These are phyloP conservation scores for Cladopsammia gracilis DNA, from an alignment of 64 coral and sea anemone genomes.

Conservation along the genomic window DNA sequence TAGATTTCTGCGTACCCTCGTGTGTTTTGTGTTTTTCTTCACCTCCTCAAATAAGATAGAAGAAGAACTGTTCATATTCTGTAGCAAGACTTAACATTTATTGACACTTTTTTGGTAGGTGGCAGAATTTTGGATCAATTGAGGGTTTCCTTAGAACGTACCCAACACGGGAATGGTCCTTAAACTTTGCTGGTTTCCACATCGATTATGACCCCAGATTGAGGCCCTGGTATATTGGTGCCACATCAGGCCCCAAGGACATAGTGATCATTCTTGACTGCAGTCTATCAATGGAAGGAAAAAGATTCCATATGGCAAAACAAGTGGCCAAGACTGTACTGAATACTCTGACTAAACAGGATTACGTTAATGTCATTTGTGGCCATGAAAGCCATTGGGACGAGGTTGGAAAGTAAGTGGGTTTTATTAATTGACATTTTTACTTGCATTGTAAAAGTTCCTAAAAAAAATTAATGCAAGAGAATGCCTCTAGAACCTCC, in stretches of 20 bases:
- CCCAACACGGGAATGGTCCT: slow-evolving; percentile 91
- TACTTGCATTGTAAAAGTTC: too few relatives aligned
- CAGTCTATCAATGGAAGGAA: slow-evolving; percentile 94
- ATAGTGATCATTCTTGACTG: slow-evolving; percentile 96
- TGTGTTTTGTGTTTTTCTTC: too few relatives aligned
- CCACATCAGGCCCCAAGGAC: slow-evolving; percentile 97
- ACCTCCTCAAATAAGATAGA: too few relatives aligned
- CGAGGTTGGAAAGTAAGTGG: slow-evolving; percentile 98
- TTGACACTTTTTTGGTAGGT: slow-evolving; percentile 48
- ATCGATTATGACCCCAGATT: slow-evolving; percentile 97
- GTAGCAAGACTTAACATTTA: not conserved
- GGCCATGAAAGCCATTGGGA: slow-evolving; percentile 93
- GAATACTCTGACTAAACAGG: slow-evolving; percentile 97
- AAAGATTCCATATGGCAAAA: slow-evolving; percentile 95
- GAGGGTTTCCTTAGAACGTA: slow-evolving; percentile 86
- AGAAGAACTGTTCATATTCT: not conserved
- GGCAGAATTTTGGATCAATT: slow-evolving; percentile 99
- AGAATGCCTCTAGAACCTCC: too few relatives aligned
- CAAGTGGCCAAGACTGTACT: slow-evolving; percentile 94
- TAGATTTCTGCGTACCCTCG: too few relatives aligned
- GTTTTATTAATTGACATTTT: not conserved
- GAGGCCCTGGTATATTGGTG: slow-evolving; percentile 97
- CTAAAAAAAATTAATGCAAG: too few relatives aligned
- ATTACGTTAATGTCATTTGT: slow-evolving; percentile 99
- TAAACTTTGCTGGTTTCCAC: slow-evolving; percentile 97